Evolutionary conservation across 2,113 vertebrate genomes (phyloP).

Genomic region (Mobula birostris): DNA sequence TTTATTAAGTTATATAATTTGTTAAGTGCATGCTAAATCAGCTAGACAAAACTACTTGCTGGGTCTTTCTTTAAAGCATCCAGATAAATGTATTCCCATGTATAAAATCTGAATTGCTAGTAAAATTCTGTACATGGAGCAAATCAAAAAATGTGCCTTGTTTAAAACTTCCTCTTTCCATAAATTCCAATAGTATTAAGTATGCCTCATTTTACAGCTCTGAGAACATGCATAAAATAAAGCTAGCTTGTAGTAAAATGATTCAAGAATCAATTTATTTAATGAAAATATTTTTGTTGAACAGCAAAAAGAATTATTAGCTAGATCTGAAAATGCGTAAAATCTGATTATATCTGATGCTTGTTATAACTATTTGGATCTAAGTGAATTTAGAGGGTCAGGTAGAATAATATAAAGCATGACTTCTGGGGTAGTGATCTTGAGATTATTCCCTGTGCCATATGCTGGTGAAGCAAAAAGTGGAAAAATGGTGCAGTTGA

Average conservation of each 20-base stretch:
- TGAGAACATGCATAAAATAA: background rate
- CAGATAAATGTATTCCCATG: background rate
- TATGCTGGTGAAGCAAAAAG: too few relatives aligned
- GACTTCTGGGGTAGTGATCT: too few relatives aligned
- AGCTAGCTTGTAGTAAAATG: background rate
- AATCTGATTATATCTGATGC: background rate
- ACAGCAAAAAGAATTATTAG: background rate
- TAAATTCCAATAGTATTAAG: conserved; percentile 29
- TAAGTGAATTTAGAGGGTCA: too few relatives aligned
- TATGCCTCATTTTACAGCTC: background rate
- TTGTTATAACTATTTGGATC: background rate
- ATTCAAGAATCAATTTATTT: background rate
- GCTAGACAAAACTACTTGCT: background rate
- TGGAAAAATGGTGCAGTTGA: too few relatives aligned
- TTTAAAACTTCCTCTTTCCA: conserved; percentile 33
- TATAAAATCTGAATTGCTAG: conserved; percentile 17
- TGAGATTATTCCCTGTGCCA: too few relatives aligned
- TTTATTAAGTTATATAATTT: background rate
- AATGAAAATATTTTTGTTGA: background rate
- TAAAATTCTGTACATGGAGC: background rate
- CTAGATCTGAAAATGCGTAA: background rate
- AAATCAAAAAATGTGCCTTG: conserved; percentile 33
- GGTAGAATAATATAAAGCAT: too few relatives aligned
- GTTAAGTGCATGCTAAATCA: background rate
- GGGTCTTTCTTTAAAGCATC: background rate